Base-by-base conservation (phyloP, 2,888 invertebrate species). In the Blera fallax region DNA sequence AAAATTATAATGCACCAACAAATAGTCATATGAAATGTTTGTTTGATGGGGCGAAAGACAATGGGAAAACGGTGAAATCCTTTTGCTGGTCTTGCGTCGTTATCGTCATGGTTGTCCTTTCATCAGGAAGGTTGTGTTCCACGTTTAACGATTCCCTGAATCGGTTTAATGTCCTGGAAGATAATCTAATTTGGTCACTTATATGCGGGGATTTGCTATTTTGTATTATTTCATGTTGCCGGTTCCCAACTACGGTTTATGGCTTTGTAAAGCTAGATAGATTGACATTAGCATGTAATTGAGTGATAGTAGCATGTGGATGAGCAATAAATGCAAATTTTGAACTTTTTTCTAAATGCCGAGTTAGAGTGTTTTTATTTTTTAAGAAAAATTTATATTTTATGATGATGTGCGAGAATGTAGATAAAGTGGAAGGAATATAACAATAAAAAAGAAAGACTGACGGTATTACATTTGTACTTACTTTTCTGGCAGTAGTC, bases 181-280 rank as follows among this genome's bases (percentile, higher is more conserved):
- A 90, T 91, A 91, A 91, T 91, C 91, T 91, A 91, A 91, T 91
- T 91, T 91, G 91, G 91, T 91, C 91, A 91, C 91, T 91, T 91
- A 90, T 91, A 91, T 91, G 91, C 91, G 90, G 89, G 89, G 88
- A 89, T 89, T 90, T 88, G 89, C 88, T 88, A 88, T 89, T 89
- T 89, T 89, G 88, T 88, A 69, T 82, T 72, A 50, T 69, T 62
- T 64, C 11, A 52, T 40, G 52, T 27, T 73, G 50, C 58, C 60
- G 24, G 45, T 52, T 56, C 6, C 18, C 32, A 32, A 37, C 32
- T 48, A 27, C 8, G n/a, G 37, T 29, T n/a, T 14, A 70, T 32
- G 52, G 29, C 45, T 43, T 21, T 40, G 5, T 10, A 37, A 14
- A 14, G 56, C 16, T 14, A 29, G 16, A 56, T 21, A 37, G 37